phyloP scores from a whole-genome alignment of 2,113 vertebrate genomes.

The Epinephelus cyanopodus region DNA sequence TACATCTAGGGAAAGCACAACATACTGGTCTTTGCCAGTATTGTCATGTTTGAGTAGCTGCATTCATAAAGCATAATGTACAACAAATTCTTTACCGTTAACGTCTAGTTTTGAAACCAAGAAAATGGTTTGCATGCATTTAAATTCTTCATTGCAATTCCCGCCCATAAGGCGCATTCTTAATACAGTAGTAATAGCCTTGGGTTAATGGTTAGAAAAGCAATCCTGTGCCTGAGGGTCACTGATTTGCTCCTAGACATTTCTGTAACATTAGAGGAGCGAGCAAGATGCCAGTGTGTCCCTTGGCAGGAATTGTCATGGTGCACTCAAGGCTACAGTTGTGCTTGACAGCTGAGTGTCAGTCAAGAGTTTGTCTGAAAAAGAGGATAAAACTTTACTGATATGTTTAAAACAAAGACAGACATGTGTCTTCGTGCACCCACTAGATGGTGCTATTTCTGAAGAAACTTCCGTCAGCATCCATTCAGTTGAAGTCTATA shows the following conservation, averaged over 20 bases:
- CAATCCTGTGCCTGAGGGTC: not conserved
- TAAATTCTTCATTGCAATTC: not conserved
- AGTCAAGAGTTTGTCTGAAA: not conserved
- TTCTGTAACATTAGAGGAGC: not conserved
- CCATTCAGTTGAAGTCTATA: not conserved
- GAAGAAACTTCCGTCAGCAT: not conserved
- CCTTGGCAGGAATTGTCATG: not conserved
- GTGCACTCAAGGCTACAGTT: not conserved
- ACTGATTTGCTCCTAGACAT: not conserved
- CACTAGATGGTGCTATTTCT: slow-evolving; percentile 66
- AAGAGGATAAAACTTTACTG: not conserved
- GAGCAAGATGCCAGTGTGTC: not conserved
- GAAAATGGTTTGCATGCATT: not conserved
- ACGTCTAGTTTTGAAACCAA: not conserved
- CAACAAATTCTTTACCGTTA: not conserved
- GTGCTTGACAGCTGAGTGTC: not conserved
- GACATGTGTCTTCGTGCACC: not conserved
- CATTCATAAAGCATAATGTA: not conserved
- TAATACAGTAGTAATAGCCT: not conserved
- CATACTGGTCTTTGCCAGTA: too few species aligned
- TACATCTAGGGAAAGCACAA: not conserved
- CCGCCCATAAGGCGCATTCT: not conserved
- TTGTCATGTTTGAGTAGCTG: too few species aligned
- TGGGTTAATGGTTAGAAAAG: not conserved
- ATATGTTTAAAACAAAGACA: not conserved